A percentile compares a stretch with the other conserved stretches of the same genome.
Conservation (phyloP, 2,797 vertebrate genomes). For the Xenopus petersii region DNA sequence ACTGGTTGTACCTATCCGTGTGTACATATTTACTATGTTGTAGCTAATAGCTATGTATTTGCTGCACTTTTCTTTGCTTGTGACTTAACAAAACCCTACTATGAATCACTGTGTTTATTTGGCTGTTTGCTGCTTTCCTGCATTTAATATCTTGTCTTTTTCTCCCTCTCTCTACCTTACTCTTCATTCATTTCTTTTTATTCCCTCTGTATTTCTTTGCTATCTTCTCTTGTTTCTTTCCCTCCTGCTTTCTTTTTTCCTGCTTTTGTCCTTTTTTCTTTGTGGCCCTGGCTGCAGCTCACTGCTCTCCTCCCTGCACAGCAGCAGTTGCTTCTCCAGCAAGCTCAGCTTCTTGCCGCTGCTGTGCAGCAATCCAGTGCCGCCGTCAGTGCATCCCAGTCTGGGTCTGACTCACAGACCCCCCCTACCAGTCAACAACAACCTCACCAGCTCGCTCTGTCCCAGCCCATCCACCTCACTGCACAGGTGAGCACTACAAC, state of each 20-base stretch:
- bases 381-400: conserved; percentile 74
- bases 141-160: conserved; percentile 12
- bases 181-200: background rate
- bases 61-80: too few relatives aligned
- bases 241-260: background rate
- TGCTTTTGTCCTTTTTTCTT: background rate
- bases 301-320: conserved; percentile 87
- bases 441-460: conserved; percentile 79
- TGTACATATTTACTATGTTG: background rate
- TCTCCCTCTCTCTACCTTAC: background rate
- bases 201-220: background rate
- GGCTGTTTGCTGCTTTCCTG: background rate
- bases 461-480: conserved; percentile 91
- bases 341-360: conserved; percentile 84
- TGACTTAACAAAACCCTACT: background rate
- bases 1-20: background rate
- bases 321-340: conserved; percentile 88
- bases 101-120: conserved; percentile 14
- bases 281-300: conserved; percentile 61
- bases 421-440: conserved; percentile 75
- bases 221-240: background rate
- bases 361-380: conserved; percentile 83
- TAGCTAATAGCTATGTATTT: background rate
- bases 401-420: conserved; percentile 63
- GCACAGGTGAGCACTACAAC: conserved; percentile 78